phyloP scores from a whole-genome alignment of 2,888 invertebrate genomes.

The Nomada fucata region DNA sequence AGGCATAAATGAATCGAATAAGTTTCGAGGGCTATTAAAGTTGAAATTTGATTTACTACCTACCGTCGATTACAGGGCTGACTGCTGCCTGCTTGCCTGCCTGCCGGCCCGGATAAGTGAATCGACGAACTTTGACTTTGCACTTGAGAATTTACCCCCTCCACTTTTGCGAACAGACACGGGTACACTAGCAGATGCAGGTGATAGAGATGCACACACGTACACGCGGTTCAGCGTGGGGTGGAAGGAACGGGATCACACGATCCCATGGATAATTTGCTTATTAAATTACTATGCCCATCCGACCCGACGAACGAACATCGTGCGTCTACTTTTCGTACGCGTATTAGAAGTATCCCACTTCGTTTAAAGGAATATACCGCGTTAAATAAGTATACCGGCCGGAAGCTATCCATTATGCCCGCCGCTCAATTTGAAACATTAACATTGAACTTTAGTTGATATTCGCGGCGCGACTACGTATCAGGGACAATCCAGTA shows the following conservation, averaged over 20 bases:
- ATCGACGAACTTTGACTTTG: slow-evolving; percentile 67
- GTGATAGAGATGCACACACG: not conserved
- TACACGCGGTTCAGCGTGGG: not conserved
- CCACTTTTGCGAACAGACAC: not conserved
- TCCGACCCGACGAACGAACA: no score
- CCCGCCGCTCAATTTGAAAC: not conserved
- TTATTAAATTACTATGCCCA: slow-evolving; percentile 9
- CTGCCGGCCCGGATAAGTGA: slow-evolving; percentile 62
- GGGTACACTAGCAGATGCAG: slow-evolving; percentile 30
- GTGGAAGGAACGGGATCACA: not conserved
- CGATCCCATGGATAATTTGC: slow-evolving; percentile 30
- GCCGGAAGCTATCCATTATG: no score
- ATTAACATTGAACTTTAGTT: not conserved
- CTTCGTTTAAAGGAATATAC: no score
- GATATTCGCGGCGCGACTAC: no score
- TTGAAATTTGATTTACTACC: slow-evolving; percentile 73
- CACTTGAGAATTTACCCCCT: slow-evolving; percentile 54
- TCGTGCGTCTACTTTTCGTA: no score
- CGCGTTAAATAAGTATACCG: no score
- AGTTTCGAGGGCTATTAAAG: slow-evolving; percentile 74
- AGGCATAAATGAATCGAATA: slow-evolving; percentile 74
- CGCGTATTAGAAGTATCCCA: no score
- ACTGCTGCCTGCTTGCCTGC: slow-evolving; percentile 48
- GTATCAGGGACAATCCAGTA: not conserved
- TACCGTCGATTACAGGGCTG: slow-evolving; percentile 66